These are phyloP conservation scores for Selenia dentaria DNA, from an alignment of 2,888 invertebrate species.

Conservation along the genomic window DNA sequence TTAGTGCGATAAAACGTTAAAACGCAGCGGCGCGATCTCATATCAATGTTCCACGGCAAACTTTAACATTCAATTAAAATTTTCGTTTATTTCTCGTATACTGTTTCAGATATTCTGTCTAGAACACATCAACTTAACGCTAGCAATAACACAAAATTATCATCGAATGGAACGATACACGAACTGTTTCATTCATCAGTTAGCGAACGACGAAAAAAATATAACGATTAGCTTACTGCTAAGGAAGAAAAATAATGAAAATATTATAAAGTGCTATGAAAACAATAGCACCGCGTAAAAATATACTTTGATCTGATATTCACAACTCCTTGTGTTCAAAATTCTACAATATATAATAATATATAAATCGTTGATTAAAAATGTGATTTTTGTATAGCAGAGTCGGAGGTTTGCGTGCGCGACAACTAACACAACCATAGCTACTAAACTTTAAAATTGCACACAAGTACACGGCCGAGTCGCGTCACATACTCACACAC, in stretches of 20 bases:
- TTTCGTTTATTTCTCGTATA: slow-evolving; percentile 74
- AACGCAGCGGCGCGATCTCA: slow-evolving; percentile 54
- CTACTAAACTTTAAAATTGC: slow-evolving; percentile 67
- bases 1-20: slow-evolving; percentile 40
- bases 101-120: slow-evolving; percentile 82
- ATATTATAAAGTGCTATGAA: slow-evolving; percentile 62
- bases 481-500: background rate
- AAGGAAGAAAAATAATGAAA: slow-evolving; percentile 51
- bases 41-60: slow-evolving; percentile 61
- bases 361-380: slow-evolving; percentile 23
- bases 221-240: slow-evolving; percentile 40
- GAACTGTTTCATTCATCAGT: slow-evolving; percentile 30
- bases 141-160: slow-evolving; percentile 63
- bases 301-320: slow-evolving; percentile 63
- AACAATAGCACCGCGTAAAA: slow-evolving; percentile 67
- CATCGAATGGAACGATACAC: slow-evolving; percentile 54
- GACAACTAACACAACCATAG: slow-evolving; percentile 65
- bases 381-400: slow-evolving; percentile 21
- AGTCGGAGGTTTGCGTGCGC: slow-evolving; percentile 48
- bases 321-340: slow-evolving; percentile 57
- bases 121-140: slow-evolving; percentile 80
- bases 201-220: slow-evolving; percentile 45
- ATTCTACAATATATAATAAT: slow-evolving; percentile 1
- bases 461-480: slow-evolving; percentile 52
- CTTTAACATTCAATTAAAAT: slow-evolving; percentile 63